These are phyloP conservation scores for Drosophila willistoni DNA, from an alignment of 1,140 invertebrate genomes.

Conservation along the genomic window DNA sequence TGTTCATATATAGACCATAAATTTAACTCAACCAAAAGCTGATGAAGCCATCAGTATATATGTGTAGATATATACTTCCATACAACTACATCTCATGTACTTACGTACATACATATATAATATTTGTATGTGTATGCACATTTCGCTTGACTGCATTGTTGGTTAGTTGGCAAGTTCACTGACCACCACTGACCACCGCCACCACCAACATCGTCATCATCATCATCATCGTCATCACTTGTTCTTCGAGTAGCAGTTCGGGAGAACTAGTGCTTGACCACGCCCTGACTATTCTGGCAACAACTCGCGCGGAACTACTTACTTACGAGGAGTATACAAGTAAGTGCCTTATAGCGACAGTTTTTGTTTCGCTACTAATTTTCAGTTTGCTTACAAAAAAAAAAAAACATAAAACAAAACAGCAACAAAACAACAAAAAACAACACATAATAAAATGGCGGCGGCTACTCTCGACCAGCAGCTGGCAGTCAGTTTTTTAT, in stretches of 20 bases:
- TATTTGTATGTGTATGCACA: constrained; percentile 22
- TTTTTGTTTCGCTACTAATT: constrained; percentile 64
- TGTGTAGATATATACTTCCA: background rate
- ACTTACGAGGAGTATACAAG: constrained; percentile 13
- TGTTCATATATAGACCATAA: constrained; percentile 79
- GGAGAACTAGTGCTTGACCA: constrained; percentile 53
- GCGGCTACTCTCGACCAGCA: constrained; percentile 42
- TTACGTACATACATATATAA: background rate
- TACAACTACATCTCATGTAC: constrained; percentile 2
- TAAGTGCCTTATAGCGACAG: constrained; percentile 62
- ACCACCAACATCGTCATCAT: background rate
- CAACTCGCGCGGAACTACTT: constrained; percentile 46
- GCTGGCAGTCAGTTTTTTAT: constrained; percentile 61
- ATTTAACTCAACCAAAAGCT: constrained; percentile 55
- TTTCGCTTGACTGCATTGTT: constrained; percentile 22
- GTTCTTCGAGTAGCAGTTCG: constrained; percentile 5
- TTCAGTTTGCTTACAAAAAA: constrained; percentile 68
- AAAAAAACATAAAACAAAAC: constrained; percentile 38
- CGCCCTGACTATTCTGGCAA: constrained; percentile 50
- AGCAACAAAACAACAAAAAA: background rate
- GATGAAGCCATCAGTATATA: constrained; percentile 64
- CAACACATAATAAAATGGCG: constrained; percentile 55
- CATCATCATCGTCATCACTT: background rate
- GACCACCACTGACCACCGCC: constrained; percentile 46
- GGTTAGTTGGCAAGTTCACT: constrained; percentile 56